Percentiles rank a stretch among this genome's conserved stretches.
Conservation (phyloP, 2,797 vertebrate genomes). For the Psittacula echo region DNA sequence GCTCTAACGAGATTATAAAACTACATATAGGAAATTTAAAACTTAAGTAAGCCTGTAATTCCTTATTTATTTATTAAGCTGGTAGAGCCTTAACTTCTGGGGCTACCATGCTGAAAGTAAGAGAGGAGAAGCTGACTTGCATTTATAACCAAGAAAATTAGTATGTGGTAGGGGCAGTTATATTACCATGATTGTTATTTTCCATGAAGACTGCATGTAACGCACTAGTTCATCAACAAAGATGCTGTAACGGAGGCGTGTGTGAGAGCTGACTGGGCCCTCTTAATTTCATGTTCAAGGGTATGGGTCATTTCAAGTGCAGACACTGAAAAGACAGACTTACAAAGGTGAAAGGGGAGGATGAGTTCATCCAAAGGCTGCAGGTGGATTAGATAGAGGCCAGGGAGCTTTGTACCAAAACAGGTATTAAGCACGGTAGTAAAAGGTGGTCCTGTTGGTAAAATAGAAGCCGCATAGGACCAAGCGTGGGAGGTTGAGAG, state of each 20-base stretch:
- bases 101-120: neutral
- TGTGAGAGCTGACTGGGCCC: neutral
- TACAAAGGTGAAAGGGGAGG: neutral
- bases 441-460: neutral
- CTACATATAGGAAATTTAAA: neutral
- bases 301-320: neutral
- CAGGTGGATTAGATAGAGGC: neutral
- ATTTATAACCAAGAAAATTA: neutral
- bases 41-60: neutral
- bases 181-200: neutral
- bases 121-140: neutral
- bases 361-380: neutral
- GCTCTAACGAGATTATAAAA: neutral
- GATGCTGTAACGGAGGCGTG: neutral
- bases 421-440: neutral
- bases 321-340: neutral
- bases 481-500: neutral
- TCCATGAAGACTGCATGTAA: neutral
- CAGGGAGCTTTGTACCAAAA: neutral
- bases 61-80: neutral
- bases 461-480: neutral
- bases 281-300: neutral
- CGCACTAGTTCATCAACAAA: neutral
- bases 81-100: neutral
- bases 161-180: neutral